Evolutionary conservation across 2,797 vertebrate genomes (phyloP), one percentile per base, ranked within the genome.

Genomic region (Molothrus ater): DNA sequence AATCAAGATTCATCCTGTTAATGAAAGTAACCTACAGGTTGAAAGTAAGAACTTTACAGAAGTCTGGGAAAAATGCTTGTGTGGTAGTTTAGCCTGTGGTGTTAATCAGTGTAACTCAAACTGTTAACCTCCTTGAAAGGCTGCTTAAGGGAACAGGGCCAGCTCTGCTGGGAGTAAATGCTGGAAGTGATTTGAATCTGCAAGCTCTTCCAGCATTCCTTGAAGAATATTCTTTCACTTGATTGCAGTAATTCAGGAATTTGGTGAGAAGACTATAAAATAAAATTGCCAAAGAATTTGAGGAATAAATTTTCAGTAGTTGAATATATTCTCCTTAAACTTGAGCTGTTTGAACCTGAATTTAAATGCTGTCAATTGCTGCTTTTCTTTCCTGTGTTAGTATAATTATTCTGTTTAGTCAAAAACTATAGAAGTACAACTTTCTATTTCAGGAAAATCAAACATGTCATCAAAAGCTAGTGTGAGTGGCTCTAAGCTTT

Each of bases 381-480:
- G 9, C 2, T 66, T 88, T 86, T 73, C 20, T 74, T 91, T 88
- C 19, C 22, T 34, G 0, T 70, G 36, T 68, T 47, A 80, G 32
- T 6, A 5, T 61, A 71, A 61, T 92, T 90, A 57, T 43, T 92
- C 43, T 86, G 19, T 12, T 65, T 68, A 79, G 64, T 88, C 28
- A 75, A 88, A 90, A 80, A 34, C 9, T 54, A 74, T 47, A 72
- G 63, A 87, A 87, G 24, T 47, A 29, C 87, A 91, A 87, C 53
- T 73, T 95, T 95, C 24, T 95, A 17, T 93, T 96, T 83, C 93
- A 98, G 98, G 81, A 50, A 96, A 92, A 78, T 34, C 90, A 29
- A 82, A 43, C 16, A 11, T 51, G 6, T 97, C 97, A 54, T 64
- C 98, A 51, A 98, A 97, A 88, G 48, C 74, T 64, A 94, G 93